Percentiles rank a stretch among this genome's conserved stretches.
These are phyloP conservation scores for Leptopilina boulardi DNA, from an alignment of 1,140 invertebrate genomes.

Conservation along the genomic window DNA sequence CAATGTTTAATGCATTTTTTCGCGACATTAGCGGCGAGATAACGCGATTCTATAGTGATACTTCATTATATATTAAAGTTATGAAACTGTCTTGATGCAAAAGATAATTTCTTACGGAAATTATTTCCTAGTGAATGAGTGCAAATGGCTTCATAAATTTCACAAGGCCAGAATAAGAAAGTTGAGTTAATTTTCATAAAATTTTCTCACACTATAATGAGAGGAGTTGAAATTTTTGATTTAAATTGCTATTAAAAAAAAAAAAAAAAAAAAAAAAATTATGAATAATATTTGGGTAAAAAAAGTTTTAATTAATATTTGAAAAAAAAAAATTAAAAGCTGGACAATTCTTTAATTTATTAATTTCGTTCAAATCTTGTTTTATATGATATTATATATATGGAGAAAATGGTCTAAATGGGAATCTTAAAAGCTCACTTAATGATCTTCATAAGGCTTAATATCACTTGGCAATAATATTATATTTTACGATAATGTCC, in stretches of 20 bases:
- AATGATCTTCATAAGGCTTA: neutral
- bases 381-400: neutral
- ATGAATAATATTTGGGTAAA: neutral
- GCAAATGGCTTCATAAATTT: conserved; percentile 25
- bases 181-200: neutral
- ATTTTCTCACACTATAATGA: neutral
- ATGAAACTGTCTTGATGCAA: neutral
- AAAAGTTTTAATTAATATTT: no score
- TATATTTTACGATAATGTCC: neutral
- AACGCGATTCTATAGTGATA: neutral
- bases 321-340: neutral
- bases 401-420: neutral
- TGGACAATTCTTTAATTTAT: neutral
- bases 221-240: neutral
- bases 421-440: neutral
- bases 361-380: neutral
- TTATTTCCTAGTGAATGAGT: conserved; percentile 26
- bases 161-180: neutral
- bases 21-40: neutral
- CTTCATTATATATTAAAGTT: conserved; percentile 24
- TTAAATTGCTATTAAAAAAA: neutral
- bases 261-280: neutral
- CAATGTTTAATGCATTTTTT: neutral
- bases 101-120: conserved; percentile 26
- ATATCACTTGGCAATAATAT: neutral